Evolutionary conservation across 1,140 invertebrate genomes (phyloP).

Genomic region (Brachionus calyciflorus): DNA sequence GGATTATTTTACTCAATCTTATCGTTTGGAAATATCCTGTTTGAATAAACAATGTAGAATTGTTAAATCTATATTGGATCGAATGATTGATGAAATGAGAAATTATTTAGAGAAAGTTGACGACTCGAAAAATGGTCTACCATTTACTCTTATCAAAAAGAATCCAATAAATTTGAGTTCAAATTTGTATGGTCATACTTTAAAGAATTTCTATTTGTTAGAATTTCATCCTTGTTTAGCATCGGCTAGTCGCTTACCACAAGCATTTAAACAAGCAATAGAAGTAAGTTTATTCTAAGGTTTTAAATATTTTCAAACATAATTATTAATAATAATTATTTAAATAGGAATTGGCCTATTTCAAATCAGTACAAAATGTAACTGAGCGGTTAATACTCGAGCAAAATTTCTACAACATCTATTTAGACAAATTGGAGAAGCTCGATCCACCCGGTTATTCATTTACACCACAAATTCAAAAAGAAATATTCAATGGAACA

Average conservation of each 20-base stretch:
- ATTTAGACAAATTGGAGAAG: slow-evolving; percentile 53
- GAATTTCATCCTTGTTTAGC: slow-evolving; percentile 60
- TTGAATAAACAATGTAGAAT: slow-evolving; percentile 53
- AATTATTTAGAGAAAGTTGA: slow-evolving; percentile 29
- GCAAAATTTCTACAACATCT: slow-evolving; percentile 55
- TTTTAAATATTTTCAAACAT: background rate
- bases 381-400: slow-evolving; percentile 54
- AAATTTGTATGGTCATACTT: slow-evolving; percentile 51
- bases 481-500: slow-evolving; percentile 56
- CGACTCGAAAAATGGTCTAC: slow-evolving; percentile 12
- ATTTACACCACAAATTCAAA: slow-evolving; percentile 55
- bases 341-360: slow-evolving; percentile 55
- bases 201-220: slow-evolving; percentile 58
- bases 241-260: slow-evolving; percentile 55
- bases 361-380: slow-evolving; percentile 53
- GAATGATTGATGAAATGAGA: slow-evolving; percentile 45
- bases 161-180: slow-evolving; percentile 21
- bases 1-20: slow-evolving; percentile 55
- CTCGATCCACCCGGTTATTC: slow-evolving; percentile 52
- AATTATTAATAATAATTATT: too few relatives aligned
- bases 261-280: slow-evolving; percentile 54
- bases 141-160: background rate
- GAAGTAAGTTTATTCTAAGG: slow-evolving; percentile 47
- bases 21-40: slow-evolving; percentile 55
- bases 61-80: slow-evolving; percentile 55